phyloP scores from a whole-genome alignment of 2,797 vertebrate species.

The Artibeus jamaicensis region DNA sequence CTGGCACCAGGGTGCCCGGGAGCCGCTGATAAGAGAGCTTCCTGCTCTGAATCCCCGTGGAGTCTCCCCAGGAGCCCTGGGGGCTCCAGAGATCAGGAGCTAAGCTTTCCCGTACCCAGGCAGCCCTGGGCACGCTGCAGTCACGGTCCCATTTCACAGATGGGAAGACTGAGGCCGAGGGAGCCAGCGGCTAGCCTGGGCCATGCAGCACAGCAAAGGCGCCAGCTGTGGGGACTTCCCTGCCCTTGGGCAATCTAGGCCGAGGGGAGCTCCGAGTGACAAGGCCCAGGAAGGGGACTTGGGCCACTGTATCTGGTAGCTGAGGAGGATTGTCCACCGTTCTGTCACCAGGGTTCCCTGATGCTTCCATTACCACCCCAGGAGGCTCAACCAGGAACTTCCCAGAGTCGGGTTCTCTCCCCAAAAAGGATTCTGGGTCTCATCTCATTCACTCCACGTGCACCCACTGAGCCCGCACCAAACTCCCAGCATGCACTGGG shows the following conservation, averaged over 20 bases:
- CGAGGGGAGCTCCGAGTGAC: neutral
- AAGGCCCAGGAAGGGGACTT: neutral
- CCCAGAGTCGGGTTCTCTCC: neutral
- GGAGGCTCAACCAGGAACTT: neutral
- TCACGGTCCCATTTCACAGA: neutral
- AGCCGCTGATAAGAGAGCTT: neutral
- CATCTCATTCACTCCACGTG: rapidly evolving
- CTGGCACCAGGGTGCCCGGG: neutral
- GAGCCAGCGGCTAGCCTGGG: neutral
- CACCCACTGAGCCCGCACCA: neutral
- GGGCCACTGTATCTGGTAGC: neutral
- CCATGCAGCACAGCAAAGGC: neutral
- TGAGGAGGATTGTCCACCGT: rapidly evolving
- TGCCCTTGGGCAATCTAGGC: neutral
- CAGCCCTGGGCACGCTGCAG: rapidly evolving
- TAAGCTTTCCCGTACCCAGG: rapidly evolving
- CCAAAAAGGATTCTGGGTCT: neutral
- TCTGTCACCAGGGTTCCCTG: neutral
- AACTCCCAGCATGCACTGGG: rapidly evolving
- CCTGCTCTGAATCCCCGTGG: neutral
- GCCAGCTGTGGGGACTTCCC: neutral
- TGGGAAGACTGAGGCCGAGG: neutral
- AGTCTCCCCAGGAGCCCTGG: neutral
- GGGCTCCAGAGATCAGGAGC: neutral
- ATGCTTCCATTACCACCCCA: too few species aligned